Evolutionary conservation across 2,797 vertebrate genomes (phyloP).

Genomic region (Fistularia tabacaria): DNA sequence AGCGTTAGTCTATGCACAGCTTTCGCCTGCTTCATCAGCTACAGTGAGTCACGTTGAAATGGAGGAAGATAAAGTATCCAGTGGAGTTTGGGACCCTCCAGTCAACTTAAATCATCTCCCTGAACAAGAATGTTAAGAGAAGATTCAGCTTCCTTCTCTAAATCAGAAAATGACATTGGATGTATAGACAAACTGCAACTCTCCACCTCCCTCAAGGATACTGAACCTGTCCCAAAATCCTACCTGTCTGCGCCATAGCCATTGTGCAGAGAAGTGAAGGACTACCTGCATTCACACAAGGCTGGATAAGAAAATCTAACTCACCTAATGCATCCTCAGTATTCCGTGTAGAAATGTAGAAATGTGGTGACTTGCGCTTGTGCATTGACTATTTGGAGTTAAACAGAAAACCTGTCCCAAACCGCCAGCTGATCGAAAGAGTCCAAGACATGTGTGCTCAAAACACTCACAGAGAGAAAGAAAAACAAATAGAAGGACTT

Average conservation of each 20-base stretch:
- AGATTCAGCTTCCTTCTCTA: neutral
- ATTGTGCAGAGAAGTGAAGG: slow-evolving; percentile 1
- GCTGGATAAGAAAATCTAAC: neutral
- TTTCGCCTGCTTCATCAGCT: no score
- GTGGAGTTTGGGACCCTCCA: no score
- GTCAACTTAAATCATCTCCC: neutral
- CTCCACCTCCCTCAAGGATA: neutral
- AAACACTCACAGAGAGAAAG: no score
- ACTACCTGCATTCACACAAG: slow-evolving; percentile 1
- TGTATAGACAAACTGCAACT: neutral
- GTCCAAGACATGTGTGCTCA: no score
- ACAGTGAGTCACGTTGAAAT: no score
- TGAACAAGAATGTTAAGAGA: neutral
- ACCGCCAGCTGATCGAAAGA: no score
- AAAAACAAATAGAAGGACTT: no score
- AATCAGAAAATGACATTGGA: neutral
- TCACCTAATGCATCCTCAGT: neutral
- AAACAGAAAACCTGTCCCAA: no score
- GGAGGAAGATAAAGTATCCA: no score
- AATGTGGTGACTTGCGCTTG: no score
- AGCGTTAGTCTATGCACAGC: no score
- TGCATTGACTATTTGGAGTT: no score
- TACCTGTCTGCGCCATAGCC: neutral
- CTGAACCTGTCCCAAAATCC: neutral
- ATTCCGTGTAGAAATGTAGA: neutral